Percentiles rank a stretch among this genome's conserved stretches.
Evolutionary conservation across 2,113 vertebrate genomes (phyloP).

Genomic region (Scolopax mira): DNA sequence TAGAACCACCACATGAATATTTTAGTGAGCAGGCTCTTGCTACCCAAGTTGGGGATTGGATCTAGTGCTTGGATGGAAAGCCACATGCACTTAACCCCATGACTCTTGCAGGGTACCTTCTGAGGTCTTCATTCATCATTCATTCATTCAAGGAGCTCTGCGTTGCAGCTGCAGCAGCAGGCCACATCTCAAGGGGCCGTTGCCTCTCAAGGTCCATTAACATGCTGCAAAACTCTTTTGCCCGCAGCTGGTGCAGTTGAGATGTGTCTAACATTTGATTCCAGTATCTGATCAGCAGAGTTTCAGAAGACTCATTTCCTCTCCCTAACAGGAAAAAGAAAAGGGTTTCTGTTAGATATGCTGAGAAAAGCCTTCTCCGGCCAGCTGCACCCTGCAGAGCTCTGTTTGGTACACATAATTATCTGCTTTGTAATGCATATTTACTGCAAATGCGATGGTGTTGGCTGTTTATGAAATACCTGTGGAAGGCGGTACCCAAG

Average conservation of each 20-base stretch:
- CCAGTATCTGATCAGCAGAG: neutral
- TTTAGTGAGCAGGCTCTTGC: neutral
- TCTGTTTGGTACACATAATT: slow-evolving; percentile 55
- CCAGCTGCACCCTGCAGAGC: slow-evolving; percentile 14
- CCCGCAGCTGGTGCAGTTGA: neutral
- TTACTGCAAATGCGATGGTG: neutral
- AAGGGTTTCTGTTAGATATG: neutral
- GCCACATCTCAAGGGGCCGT: neutral
- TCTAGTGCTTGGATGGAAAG: neutral
- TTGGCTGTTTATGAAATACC: slow-evolving; percentile 47
- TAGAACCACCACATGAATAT: neutral
- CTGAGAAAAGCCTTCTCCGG: neutral
- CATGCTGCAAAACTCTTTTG: neutral
- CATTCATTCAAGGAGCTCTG: neutral
- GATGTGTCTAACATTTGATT: neutral
- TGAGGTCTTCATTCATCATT: neutral
- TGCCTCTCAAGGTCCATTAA: neutral
- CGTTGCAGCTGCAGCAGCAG: neutral
- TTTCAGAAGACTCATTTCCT: neutral
- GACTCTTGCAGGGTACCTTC: fast-evolving
- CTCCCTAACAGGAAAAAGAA: neutral
- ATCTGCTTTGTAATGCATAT: neutral
- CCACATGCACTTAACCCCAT: fast-evolving
- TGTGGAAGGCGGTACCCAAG: neutral
- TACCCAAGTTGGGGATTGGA: neutral